A percentile compares a stretch with the other conserved stretches of the same genome.
Evolutionary conservation across 1,140 invertebrate genomes (phyloP).

Genomic region (Elysia chlorotica): DNA sequence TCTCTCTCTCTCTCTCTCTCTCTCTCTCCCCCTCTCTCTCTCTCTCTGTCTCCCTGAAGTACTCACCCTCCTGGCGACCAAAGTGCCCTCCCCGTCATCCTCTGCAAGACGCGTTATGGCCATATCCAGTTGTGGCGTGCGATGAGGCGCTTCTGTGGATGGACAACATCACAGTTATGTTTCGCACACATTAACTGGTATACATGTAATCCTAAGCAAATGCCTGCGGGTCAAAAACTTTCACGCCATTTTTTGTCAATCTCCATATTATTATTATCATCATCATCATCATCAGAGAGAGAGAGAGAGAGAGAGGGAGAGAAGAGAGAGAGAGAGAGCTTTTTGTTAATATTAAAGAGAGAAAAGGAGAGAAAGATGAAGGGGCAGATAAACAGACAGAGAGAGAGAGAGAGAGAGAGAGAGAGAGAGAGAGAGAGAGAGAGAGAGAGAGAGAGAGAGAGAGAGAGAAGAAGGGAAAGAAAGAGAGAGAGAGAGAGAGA

Average conservation of each 20-base stretch:
- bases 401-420: too few species aligned
- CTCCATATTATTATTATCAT: too few species aligned
- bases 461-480: background rate
- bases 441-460: background rate
- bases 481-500: too few species aligned
- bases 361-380: background rate
- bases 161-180: background rate
- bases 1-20: background rate
- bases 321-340: too few species aligned
- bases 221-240: too few species aligned
- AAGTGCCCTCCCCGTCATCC: slow-evolving; percentile 32
- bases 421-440: background rate
- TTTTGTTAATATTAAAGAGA: too few species aligned
- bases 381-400: background rate
- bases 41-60: background rate
- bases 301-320: too few species aligned
- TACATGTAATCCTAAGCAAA: background rate
- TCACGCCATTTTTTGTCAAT: too few species aligned
- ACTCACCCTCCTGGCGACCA: slow-evolving; percentile 31
- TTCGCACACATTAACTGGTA: background rate
- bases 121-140: slow-evolving; percentile 17
- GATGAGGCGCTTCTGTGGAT: slow-evolving; percentile 23
- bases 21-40: background rate
- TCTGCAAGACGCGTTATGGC: slow-evolving; percentile 23
- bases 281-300: too few species aligned